Percentiles rank a stretch among this genome's conserved stretches.
These are phyloP conservation scores for Oxyruncus cristatus DNA, from an alignment of 2,113 vertebrate genomes.

Conservation along the genomic window DNA sequence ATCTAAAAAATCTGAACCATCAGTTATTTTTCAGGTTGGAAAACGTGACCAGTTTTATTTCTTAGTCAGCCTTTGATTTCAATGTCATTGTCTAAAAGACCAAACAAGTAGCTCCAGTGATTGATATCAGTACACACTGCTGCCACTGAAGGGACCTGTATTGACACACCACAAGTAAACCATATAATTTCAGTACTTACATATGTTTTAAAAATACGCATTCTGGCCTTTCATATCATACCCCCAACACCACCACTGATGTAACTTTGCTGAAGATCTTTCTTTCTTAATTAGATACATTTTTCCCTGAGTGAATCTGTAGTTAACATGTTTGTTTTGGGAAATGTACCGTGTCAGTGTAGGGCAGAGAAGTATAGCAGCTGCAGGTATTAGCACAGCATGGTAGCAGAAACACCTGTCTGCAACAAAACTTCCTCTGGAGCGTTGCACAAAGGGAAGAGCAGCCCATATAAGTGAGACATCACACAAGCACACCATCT, in stretches of 20 bases:
- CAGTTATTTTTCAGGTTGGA: neutral
- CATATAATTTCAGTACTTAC: neutral
- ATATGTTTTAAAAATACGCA: neutral
- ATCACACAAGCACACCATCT: neutral
- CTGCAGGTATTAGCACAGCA: neutral
- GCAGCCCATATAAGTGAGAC: neutral
- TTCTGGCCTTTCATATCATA: neutral
- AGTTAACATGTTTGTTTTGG: neutral
- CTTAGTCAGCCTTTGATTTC: neutral
- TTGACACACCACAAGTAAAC: neutral
- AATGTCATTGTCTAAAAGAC: neutral
- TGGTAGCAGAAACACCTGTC: neutral
- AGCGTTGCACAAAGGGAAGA: neutral
- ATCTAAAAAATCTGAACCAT: neutral
- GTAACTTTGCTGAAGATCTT: neutral
- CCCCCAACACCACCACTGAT: neutral
- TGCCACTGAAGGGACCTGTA: neutral
- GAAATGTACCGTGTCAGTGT: neutral
- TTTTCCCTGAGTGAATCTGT: neutral
- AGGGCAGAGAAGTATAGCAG: neutral
- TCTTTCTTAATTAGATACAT: neutral
- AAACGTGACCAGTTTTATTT: neutral
- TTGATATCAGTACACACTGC: neutral
- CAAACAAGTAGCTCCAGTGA: neutral
- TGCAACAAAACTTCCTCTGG: neutral